These are phyloP conservation scores for Lasioglossum vierecki DNA, from an alignment of 2,888 invertebrate species.

Conservation along the genomic window DNA sequence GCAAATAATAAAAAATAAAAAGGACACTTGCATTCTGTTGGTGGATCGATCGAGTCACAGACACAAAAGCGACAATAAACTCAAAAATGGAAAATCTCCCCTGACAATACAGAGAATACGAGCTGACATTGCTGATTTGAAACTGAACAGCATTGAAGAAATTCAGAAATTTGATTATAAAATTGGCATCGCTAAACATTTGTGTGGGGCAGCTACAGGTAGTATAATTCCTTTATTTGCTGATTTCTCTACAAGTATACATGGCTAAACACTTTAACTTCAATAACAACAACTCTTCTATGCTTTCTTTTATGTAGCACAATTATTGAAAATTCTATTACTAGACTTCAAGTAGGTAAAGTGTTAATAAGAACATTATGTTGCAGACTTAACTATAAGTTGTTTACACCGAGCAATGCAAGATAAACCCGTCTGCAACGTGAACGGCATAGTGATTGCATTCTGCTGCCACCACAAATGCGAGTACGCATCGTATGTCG, in stretches of 20 bases:
- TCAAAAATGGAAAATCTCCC: constrained; percentile 83
- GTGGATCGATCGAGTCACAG: constrained; percentile 93
- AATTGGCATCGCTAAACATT: constrained; percentile 93
- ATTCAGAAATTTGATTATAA: constrained; percentile 84
- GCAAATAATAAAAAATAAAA: constrained; percentile 85
- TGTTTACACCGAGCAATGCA: constrained; percentile 86
- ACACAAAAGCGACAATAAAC: constrained; percentile 91
- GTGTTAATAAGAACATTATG: background rate
- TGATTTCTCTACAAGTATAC: background rate
- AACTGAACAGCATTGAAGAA: constrained; percentile 86
- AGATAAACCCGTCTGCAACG: constrained; percentile 78
- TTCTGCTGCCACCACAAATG: constrained; percentile 97
- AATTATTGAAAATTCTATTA: too few species aligned
- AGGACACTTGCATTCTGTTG: constrained; percentile 87
- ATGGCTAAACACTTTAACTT: too few species aligned
- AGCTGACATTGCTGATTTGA: constrained; percentile 92
- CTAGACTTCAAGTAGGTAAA: too few species aligned
- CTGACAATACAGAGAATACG: constrained; percentile 87
- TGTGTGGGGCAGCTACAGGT: constrained; percentile 96
- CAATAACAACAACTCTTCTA: too few species aligned
- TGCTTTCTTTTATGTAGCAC: too few species aligned
- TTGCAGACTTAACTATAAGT: constrained; percentile 89
- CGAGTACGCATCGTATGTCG: constrained; percentile 89
- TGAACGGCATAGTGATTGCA: constrained; percentile 89
- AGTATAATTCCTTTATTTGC: constrained; percentile 25